Evolutionary conservation across 2,113 vertebrate genomes (phyloP).

Genomic region (Platysternon megacephalum): DNA sequence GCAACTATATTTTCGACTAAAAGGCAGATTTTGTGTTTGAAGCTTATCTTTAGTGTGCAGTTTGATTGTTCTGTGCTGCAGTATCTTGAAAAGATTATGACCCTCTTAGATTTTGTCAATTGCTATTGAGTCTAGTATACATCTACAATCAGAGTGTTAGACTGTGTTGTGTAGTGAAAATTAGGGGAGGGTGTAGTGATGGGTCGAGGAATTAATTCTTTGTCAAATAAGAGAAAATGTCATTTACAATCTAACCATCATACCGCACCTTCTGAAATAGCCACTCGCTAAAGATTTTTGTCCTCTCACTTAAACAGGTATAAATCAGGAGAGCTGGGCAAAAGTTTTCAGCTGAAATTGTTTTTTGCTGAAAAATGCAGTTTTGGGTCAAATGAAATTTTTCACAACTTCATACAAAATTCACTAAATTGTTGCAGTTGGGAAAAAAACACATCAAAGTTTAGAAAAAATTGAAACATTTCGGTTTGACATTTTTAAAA

Average conservation of each 20-base stretch:
- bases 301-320: not conserved
- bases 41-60: not conserved
- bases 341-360: not conserved
- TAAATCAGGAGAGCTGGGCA: not conserved
- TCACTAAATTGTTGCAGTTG: not conserved
- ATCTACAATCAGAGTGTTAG: not conserved
- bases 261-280: not conserved
- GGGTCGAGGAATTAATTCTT: not conserved
- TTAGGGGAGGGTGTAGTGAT: not conserved
- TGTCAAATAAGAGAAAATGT: not conserved
- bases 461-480: not conserved
- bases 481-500: not conserved
- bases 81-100: not conserved
- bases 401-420: not conserved
- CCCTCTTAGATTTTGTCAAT: not conserved
- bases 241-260: accelerated
- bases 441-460: not conserved
- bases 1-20: not conserved
- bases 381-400: not conserved
- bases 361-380: not conserved
- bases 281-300: not conserved
- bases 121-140: not conserved
- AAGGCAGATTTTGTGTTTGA: not conserved
- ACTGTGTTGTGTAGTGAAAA: not conserved
- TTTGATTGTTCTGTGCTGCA: not conserved